Base-by-base conservation (phyloP, 2,113 vertebrate species). In the Hipposideros armiger region DNA sequence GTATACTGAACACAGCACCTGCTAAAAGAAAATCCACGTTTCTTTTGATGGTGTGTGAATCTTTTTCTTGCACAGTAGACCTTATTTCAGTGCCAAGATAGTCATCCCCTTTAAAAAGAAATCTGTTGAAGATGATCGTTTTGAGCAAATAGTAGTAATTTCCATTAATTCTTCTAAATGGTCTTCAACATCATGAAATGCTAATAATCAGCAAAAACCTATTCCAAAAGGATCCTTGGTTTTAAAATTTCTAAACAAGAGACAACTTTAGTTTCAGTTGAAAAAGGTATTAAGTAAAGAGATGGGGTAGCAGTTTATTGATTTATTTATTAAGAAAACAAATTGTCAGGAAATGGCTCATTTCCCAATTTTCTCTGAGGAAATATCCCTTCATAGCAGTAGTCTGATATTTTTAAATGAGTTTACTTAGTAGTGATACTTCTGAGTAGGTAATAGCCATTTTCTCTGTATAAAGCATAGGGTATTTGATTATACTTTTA, bases 41-140 rank as follows among this genome's bases (percentile, higher is more conserved):
- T 42, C 1, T 92, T 91, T 76, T 72, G 4, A 30, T 13, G 2
- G 24, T 42, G 8, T 82, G 87, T 2, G 64, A 5, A 30, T 91
- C 5, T 84, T 97, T 98, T 87, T 30, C 66, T 94, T 96, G 16
- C 15, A 22, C 28, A 54, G 26, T 77, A 95, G 95, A 97, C 54
- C n/a, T 90, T 30, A 32, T 72, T 87, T 67, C 81, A 73, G 40
- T 78, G 50, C 47, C 28, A 67, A 87, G 30, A 9, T 76, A 72
- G 32, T 84, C 11, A 70, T 83, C 22, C 50, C 13, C 24, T 58
- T 91, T 45, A 85, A 40, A 84, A 67, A 83, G 62, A 50, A 45
- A 30, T 13, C 22, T 84, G 24, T 40, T 82, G 74, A 85, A 62
- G 73, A 7, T 50, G 16, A 19, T 83, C 15, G 42, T 47, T 94